Base-by-base conservation (phyloP, 92 coral and sea anemone species). In the Phenganax subtilis region DNA sequence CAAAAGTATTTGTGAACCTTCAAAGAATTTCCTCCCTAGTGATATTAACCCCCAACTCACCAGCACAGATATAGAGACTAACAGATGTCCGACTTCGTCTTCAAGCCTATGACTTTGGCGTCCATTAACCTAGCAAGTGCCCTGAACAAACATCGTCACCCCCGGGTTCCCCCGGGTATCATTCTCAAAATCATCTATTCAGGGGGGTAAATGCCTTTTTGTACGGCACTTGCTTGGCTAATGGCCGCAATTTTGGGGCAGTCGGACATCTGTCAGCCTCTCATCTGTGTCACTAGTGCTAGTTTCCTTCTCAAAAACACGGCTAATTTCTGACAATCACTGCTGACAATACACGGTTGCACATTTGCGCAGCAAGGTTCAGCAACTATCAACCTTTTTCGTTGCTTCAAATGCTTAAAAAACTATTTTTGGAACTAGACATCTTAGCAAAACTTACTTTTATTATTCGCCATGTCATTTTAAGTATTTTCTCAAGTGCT, bases 1-100 rank as follows among this genome's bases (percentile, higher is more conserved):
- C 73, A 53, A 68, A 68, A 68, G 73, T 68, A 68, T 68, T 68
- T 68, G 73, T 30, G 47, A 68, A 68, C 73, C 0, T 16, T 68
- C 53, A 68, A 29, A 30, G 12, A 68, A 68, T 30, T 68, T 67
- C 52, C 73, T 68, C 53, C n/a, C 14, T 10, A 6, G 47, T 30
- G 31, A 30, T 1, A 30, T 30, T 37, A 10, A 12, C 0, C 53
- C 51, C n/a, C 15, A 30, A 68, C 44, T 2, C 53, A 10, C 72
- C 37, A 67, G 72, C 25, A 20, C 25, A 20, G 25, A 20, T 20
- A 20, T 20, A 20, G 25, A 20, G 25, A 20, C 25, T 20, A 20
- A 20, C 25, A 20, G 25, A 20, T 67, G 72, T 53, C 72, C 29
- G 72, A n/a, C n/a, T 20, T 31, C 52, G 51, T 31, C 8, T 16